Evolutionary conservation across 2,797 vertebrate species (phyloP).

Genomic region (Tragelaphus eurycerus): DNA sequence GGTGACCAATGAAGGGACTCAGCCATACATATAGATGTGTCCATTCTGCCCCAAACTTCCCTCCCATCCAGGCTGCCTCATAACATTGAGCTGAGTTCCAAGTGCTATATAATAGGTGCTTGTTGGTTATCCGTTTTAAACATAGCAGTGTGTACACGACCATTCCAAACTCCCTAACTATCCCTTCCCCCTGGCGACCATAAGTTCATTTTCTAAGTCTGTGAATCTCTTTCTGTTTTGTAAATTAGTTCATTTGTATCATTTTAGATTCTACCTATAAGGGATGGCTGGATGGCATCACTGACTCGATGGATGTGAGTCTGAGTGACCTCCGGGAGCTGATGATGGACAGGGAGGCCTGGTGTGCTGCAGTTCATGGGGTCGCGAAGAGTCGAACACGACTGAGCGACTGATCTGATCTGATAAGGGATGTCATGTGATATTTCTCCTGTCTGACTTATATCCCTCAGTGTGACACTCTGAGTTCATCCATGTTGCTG

Average conservation of each 20-base stretch:
- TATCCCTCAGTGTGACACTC: background rate
- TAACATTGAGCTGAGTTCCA: background rate
- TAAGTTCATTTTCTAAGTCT: background rate
- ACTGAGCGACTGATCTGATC: too few species aligned
- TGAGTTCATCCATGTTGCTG: background rate
- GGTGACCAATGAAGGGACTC: background rate
- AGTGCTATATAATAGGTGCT: background rate
- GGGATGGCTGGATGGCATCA: background rate
- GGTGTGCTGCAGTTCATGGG: too few species aligned
- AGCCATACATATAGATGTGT: background rate
- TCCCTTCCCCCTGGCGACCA: background rate
- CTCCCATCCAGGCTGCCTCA: background rate
- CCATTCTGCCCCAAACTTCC: background rate
- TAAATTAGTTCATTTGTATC: background rate
- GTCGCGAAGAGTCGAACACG: too few species aligned
- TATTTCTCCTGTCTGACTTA: background rate
- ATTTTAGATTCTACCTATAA: background rate
- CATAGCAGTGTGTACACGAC: too few species aligned
- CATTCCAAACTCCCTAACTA: background rate
- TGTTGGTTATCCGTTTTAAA: background rate
- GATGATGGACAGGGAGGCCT: too few species aligned
- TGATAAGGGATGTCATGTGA: background rate
- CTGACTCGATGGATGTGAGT: too few species aligned
- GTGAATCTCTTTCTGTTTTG: background rate
- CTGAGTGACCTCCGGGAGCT: too few species aligned